These are phyloP conservation scores for Cynodonichthys magdalenae DNA, from an alignment of 2,797 vertebrate species.

Conservation along the genomic window DNA sequence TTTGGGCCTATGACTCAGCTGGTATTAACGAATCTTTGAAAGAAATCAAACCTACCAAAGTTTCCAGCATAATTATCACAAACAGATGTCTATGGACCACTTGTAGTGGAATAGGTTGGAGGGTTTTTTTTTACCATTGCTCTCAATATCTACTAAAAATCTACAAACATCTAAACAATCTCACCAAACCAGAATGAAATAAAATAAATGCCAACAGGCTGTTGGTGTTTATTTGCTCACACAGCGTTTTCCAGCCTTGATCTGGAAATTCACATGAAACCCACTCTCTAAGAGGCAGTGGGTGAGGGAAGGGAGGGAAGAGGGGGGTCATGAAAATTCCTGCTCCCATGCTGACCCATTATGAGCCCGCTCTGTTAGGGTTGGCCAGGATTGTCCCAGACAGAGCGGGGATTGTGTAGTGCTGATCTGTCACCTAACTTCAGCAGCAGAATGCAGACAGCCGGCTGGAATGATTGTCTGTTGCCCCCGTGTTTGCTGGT, in stretches of 20 bases:
- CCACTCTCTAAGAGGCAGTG: conserved; percentile 36
- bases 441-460: conserved; percentile 71
- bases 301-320: conserved; percentile 6
- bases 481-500: conserved; percentile 39
- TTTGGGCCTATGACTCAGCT: too few relatives aligned
- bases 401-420: conserved; percentile 78
- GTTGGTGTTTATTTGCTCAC: conserved; percentile 2
- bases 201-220: too few relatives aligned
- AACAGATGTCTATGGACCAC: too few relatives aligned
- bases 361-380: conserved; percentile 53
- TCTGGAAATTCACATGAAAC: conserved; percentile 62
- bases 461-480: conserved; percentile 67
- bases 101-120: too few relatives aligned
- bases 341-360: conserved; percentile 63
- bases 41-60: too few relatives aligned
- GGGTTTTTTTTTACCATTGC: too few relatives aligned
- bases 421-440: conserved; percentile 77
- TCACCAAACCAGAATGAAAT: too few relatives aligned
- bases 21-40: too few relatives aligned
- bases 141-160: background rate
- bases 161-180: too few relatives aligned
- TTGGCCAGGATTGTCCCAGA: conserved; percentile 67
- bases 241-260: conserved; percentile 22
- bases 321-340: conserved; percentile 57
- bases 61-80: too few relatives aligned